Percentiles rank a stretch among this genome's conserved stretches.
Conservation (phyloP, 2,888 invertebrate genomes). For the Latheticus oryzae region DNA sequence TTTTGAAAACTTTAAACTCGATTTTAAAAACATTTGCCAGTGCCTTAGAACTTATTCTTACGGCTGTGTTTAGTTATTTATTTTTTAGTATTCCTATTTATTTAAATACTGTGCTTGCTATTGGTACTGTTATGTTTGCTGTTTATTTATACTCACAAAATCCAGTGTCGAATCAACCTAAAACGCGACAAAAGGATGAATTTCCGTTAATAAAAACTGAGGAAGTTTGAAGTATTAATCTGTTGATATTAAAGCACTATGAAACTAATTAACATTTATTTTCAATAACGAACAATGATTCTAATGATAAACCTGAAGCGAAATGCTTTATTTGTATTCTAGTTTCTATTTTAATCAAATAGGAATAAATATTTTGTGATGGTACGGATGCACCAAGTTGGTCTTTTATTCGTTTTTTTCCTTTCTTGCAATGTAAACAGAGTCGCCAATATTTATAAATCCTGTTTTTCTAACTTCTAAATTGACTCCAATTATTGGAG, state of each 20-base stretch:
- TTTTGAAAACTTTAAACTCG: constrained; percentile 91
- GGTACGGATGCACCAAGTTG: no score
- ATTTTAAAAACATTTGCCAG: constrained; percentile 96
- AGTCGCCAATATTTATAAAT: constrained; percentile 67
- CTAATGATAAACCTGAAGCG: no score
- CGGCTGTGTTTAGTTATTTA: constrained; percentile 87
- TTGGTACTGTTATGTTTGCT: constrained; percentile 84
- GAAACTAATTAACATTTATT: no score
- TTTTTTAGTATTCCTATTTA: constrained; percentile 88
- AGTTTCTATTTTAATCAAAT: no score
- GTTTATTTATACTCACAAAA: constrained; percentile 90
- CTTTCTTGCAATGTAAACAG: constrained; percentile 63
- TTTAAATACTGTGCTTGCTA: constrained; percentile 83
- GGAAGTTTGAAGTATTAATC: constrained; percentile 46
- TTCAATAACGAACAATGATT: no score
- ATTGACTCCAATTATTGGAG: constrained; percentile 68
- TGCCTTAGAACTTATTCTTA: constrained; percentile 90
- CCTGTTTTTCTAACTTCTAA: constrained; percentile 66
- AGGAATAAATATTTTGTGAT: no score
- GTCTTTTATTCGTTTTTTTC: constrained; percentile 9
- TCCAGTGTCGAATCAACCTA: constrained; percentile 78
- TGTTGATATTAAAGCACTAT: no score
- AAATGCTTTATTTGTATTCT: no score
- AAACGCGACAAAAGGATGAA: constrained; percentile 40
- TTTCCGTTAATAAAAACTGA: constrained; percentile 44